These are phyloP conservation scores for Nephila pilipes DNA, from an alignment of 1,140 invertebrate species.

Conservation along the genomic window DNA sequence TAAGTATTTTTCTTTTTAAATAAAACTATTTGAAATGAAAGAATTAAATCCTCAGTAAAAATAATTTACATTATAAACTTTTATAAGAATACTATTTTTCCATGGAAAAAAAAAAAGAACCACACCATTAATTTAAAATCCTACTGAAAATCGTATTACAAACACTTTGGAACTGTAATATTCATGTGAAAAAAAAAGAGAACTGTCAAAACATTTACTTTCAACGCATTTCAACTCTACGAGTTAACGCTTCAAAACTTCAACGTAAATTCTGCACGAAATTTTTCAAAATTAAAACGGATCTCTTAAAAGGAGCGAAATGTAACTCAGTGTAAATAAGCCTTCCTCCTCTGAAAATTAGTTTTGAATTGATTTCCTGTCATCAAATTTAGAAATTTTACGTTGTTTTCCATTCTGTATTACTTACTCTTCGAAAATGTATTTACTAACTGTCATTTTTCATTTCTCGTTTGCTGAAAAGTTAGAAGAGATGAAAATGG, in stretches of 20 bases:
- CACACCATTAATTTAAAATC: no score
- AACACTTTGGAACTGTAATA: no score
- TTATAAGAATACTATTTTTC: no score
- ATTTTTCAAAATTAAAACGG: background rate
- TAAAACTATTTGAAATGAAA: no score
- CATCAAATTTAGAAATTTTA: background rate
- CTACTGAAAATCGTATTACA: no score
- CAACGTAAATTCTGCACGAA: background rate
- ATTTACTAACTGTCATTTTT: background rate
- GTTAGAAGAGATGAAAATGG: no score
- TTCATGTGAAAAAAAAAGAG: background rate
- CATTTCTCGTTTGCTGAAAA: background rate
- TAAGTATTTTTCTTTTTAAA: no score
- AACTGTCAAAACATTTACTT: background rate
- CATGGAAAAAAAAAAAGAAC: no score
- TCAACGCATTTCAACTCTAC: background rate
- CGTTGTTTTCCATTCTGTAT: background rate
- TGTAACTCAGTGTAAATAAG: background rate
- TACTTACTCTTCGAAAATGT: background rate
- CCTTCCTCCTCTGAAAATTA: background rate
- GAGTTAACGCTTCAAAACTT: background rate
- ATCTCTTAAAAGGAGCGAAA: background rate
- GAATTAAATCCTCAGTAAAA: no score
- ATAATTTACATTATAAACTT: no score
- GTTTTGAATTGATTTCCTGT: constrained; percentile 8